phyloP scores from a whole-genome alignment of 2,113 vertebrate species.

The Engraulis encrasicolus region DNA sequence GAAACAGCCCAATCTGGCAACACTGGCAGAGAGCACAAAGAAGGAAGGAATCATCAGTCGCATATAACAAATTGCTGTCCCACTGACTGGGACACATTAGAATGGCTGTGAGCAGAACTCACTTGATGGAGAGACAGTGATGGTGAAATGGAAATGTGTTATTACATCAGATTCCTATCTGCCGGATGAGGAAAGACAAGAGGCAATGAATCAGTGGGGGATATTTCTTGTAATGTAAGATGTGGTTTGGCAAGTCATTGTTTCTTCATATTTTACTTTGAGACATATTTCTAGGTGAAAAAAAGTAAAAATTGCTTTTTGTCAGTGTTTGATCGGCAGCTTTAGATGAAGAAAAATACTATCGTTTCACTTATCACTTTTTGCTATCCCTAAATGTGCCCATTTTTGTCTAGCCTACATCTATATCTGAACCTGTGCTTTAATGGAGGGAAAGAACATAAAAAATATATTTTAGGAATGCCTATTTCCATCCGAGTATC shows the following conservation, averaged over 20 bases:
- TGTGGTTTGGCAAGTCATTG: background rate
- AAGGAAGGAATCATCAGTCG: background rate
- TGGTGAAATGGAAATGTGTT: background rate
- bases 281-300: too few relatives aligned
- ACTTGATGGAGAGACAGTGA: background rate
- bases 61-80: background rate
- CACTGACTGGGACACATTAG: background rate
- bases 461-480: too few relatives aligned
- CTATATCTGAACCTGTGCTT: too few relatives aligned
- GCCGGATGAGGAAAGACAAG: background rate
- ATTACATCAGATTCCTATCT: background rate
- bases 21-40: too few relatives aligned
- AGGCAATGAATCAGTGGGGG: background rate
- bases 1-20: too few relatives aligned
- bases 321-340: too few relatives aligned
- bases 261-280: too few relatives aligned
- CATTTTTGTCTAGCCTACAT: too few relatives aligned
- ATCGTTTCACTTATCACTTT: too few relatives aligned
- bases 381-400: too few relatives aligned
- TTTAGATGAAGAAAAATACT: background rate
- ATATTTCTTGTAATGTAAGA: background rate
- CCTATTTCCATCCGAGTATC: background rate
- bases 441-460: too few relatives aligned
- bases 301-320: too few relatives aligned
- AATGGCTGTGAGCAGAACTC: background rate